These are phyloP conservation scores for Muschampia plurimacula DNA, from an alignment of 2,888 invertebrate genomes.

Conservation along the genomic window DNA sequence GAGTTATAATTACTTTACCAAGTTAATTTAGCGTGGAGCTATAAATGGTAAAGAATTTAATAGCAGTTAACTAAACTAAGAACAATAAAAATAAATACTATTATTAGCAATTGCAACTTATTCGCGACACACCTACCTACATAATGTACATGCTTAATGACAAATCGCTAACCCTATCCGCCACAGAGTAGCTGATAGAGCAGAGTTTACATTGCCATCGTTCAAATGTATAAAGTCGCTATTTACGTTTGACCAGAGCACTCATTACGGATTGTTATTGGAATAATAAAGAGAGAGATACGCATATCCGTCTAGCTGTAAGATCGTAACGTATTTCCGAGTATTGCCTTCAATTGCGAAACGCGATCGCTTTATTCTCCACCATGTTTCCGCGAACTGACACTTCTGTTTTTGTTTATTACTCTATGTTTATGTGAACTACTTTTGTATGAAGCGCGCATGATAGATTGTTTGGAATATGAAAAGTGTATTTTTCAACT, in stretches of 20 bases:
- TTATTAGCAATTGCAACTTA: background rate
- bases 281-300: slow-evolving; percentile 84
- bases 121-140: background rate
- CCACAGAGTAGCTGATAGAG: slow-evolving; percentile 71
- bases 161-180: slow-evolving; percentile 61
- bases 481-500: slow-evolving; percentile 56
- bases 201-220: slow-evolving; percentile 83
- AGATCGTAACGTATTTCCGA: slow-evolving; percentile 76
- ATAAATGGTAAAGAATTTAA: no score
- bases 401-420: slow-evolving; percentile 80
- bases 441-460: slow-evolving; percentile 50
- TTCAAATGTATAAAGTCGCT: slow-evolving; percentile 84
- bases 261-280: slow-evolving; percentile 86
- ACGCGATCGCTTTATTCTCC: slow-evolving; percentile 77
- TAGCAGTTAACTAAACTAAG: no score
- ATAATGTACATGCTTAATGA: background rate
- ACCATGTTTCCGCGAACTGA: slow-evolving; percentile 73
- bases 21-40: no score
- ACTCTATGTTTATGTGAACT: slow-evolving; percentile 77
- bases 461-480: slow-evolving; percentile 52
- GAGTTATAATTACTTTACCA: no score
- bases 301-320: slow-evolving; percentile 73
- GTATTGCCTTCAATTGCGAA: slow-evolving; percentile 78
- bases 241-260: slow-evolving; percentile 85
- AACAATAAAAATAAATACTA: background rate